Evolutionary conservation across 2,888 invertebrate species (phyloP), one percentile per base, ranked within the genome.

Genomic region (Hirtodrosophila histrioides): DNA sequence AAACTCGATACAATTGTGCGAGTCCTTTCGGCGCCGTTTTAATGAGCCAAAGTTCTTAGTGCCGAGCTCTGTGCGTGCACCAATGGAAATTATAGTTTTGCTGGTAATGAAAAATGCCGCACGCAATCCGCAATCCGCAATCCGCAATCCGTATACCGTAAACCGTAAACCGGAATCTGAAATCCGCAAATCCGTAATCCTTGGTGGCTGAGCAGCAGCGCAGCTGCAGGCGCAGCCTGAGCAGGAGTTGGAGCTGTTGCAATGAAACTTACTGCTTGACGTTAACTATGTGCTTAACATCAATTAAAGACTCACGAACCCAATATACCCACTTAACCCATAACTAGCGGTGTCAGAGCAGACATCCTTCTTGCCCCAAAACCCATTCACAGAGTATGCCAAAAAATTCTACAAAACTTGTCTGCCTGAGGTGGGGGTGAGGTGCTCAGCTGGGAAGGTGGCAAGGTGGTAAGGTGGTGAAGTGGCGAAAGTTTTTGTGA

Each of bases 221-320:
- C n/a, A n/a, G n/a, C n/a, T n/a, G n/a, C n/a, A n/a, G n/a, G n/a
- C n/a, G 17, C 27, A 17, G 12, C 17, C 33, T 9, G n/a, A 39
- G 29, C 7, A 54, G 37, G 5, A 36, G 45, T 41, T 35, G 53
- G 43, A 33, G 45, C 46, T 46, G 50, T 46, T 63, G 67, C 56
- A 56, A 56, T 63, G 53, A 62, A 61, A 67, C 49, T 70, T 54
- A 50, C 68, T 75, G 56, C 51, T 71, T 58, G 67, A 65, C 71
- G 53, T 60, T 64, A 77, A 77, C 80, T 62, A 44, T 60, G 63
- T 74, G 81, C 81, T 81, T 75, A 85, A 76, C 88, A 85, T 73
- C 86, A 87, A 87, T 82, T 87, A 76, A 76, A 85, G 83, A 61
- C 65, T 70, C 83, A 85, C 83, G 78, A 75, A 78, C 70, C 76